Evolutionary conservation across 2,888 invertebrate species (phyloP).

Genomic region (Patella caerulea): DNA sequence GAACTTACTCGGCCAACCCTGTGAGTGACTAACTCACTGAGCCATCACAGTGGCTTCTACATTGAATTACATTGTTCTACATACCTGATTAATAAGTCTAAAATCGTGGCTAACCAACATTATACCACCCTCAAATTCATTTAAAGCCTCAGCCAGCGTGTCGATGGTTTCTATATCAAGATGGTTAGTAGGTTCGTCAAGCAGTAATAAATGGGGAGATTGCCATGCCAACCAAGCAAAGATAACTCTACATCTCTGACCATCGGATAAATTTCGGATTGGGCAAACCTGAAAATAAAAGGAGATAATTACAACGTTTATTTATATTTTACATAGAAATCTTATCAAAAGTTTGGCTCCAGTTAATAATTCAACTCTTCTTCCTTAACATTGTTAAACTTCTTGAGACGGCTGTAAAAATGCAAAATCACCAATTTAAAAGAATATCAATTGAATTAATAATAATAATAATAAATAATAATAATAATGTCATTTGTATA

Average conservation of each 20-base stretch:
- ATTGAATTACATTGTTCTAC: slow-evolving; percentile 23
- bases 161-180: slow-evolving; percentile 85
- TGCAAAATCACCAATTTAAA: too few relatives aligned
- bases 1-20: too few relatives aligned
- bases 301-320: too few relatives aligned
- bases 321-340: too few relatives aligned
- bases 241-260: slow-evolving; percentile 97
- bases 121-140: slow-evolving; percentile 99
- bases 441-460: too few relatives aligned
- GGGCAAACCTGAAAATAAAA: slow-evolving; percentile 82
- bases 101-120: slow-evolving; percentile 99
- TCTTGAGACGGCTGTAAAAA: too few relatives aligned
- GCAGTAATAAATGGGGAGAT: slow-evolving; percentile 88
- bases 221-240: slow-evolving; percentile 99
- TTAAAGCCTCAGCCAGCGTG: slow-evolving; percentile 96
- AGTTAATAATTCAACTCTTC: too few relatives aligned
- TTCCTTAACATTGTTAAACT: too few relatives aligned
- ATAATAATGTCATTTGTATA: too few relatives aligned
- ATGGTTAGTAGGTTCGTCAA: slow-evolving; percentile 77
- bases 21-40: background rate
- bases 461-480: too few relatives aligned
- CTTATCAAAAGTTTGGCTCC: too few relatives aligned
- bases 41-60: background rate
- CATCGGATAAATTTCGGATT: slow-evolving; percentile 94
- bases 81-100: slow-evolving; percentile 96